These are phyloP conservation scores for Phoxinus dragarum DNA, from an alignment of 2,797 vertebrate species.

Conservation along the genomic window DNA sequence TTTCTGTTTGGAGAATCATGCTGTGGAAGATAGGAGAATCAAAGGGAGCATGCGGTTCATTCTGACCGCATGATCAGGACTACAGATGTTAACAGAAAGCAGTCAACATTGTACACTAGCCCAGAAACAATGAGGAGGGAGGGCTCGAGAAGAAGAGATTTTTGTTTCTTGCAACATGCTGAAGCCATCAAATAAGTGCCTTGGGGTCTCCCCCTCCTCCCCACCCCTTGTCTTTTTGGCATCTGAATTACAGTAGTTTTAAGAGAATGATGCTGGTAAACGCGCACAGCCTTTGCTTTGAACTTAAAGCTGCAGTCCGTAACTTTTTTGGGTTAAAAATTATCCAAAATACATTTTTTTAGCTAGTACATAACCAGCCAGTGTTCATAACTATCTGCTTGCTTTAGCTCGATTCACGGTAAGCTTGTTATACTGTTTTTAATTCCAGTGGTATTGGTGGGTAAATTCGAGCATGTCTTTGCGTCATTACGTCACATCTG, in stretches of 20 bases:
- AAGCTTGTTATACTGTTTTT: too few relatives aligned
- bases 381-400: too few relatives aligned
- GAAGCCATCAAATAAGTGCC: constrained; percentile 44
- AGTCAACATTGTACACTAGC: constrained; percentile 37
- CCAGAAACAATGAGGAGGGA: constrained; percentile 29
- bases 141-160: background rate
- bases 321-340: too few relatives aligned
- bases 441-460: too few relatives aligned
- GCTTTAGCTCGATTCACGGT: too few relatives aligned
- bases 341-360: too few relatives aligned
- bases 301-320: constrained; percentile 1
- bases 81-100: constrained; percentile 52
- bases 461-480: too few relatives aligned
- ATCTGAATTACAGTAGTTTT: constrained; percentile 24
- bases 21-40: constrained; percentile 3
- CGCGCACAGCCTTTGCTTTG: constrained; percentile 32
- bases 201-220: constrained; percentile 11
- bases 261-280: constrained; percentile 36
- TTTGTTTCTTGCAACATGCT: constrained; percentile 49
- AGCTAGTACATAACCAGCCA: too few relatives aligned
- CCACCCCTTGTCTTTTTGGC: constrained; percentile 29
- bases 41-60: background rate
- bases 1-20: constrained; percentile 20
- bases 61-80: constrained; percentile 46
- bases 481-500: too few relatives aligned